These are phyloP conservation scores for Dromococcyx pavoninus DNA, from an alignment of 2,797 vertebrate genomes.

Conservation along the genomic window DNA sequence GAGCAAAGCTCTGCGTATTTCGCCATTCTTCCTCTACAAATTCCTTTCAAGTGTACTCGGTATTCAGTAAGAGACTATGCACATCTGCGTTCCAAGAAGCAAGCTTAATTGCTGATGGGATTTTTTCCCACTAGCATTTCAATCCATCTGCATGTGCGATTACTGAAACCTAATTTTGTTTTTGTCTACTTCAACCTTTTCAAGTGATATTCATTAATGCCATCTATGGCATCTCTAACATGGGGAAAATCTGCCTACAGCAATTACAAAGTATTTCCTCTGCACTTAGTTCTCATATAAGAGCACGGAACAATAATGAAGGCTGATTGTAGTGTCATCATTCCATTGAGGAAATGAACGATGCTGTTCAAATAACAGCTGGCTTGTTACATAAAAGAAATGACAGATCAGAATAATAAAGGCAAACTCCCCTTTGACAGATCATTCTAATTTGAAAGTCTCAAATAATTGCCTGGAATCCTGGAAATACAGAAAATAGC, in stretches of 20 bases:
- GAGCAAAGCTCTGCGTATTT: conserved; percentile 2
- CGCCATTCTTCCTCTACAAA: conserved; percentile 21
- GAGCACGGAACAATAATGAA: conserved; percentile 71
- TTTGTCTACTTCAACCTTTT: conserved; percentile 71
- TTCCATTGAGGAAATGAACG: conserved; percentile 54
- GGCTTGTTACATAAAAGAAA: conserved; percentile 55
- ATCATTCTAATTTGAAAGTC: conserved; percentile 46
- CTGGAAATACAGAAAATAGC: conserved; percentile 13
- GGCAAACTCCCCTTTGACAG: conserved; percentile 47
- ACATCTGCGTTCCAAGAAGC: conserved; percentile 76
- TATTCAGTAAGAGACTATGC: conserved; percentile 54
- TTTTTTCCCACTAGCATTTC: conserved; percentile 69
- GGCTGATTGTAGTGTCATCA: conserved; percentile 67
- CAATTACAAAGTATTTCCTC: conserved; percentile 74
- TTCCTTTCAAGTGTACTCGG: conserved; percentile 55
- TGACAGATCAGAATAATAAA: conserved; percentile 64
- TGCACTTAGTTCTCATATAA: conserved; percentile 66
- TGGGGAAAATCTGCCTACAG: conserved; percentile 70
- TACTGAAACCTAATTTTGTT: conserved; percentile 68
- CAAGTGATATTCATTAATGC: conserved; percentile 75
- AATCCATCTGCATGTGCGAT: conserved; percentile 72
- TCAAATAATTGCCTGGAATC: conserved; percentile 40
- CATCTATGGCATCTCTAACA: conserved; percentile 70
- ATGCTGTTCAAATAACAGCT: conserved; percentile 67
- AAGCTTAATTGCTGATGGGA: conserved; percentile 76